These are phyloP conservation scores for Tachina lurida DNA, from an alignment of 2,888 invertebrate species.

Conservation along the genomic window DNA sequence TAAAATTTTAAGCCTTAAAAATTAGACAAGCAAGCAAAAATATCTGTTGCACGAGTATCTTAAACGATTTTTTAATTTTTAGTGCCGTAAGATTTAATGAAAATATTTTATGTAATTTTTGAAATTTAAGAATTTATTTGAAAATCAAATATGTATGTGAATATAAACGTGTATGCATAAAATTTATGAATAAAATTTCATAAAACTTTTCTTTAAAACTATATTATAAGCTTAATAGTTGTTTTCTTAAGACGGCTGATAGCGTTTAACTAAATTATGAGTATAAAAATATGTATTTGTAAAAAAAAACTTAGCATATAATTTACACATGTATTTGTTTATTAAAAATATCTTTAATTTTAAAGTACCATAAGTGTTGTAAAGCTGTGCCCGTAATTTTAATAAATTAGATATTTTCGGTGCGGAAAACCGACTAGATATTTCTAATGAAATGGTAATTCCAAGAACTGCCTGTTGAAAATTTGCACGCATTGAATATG, in stretches of 20 bases:
- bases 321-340: not conserved
- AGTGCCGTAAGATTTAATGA: no score
- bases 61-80: no score
- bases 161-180: no score
- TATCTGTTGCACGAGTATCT: no score
- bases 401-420: not conserved
- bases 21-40: no score
- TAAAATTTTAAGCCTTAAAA: no score
- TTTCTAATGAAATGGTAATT: not conserved
- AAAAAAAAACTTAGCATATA: not conserved
- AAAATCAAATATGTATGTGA: no score
- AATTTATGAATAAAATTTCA: no score
- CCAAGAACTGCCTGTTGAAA: not conserved
- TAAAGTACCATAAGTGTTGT: not conserved
- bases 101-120: no score
- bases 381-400: not conserved
- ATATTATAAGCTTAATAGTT: no score
- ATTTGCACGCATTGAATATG: not conserved
- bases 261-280: conserved; percentile 2
- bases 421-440: not conserved
- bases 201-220: no score
- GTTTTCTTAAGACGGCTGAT: not conserved
- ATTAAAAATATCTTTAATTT: not conserved
- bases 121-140: no score
- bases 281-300: conserved; percentile 12